Percentiles rank a stretch among this genome's conserved stretches.
phyloP scores from a whole-genome alignment of 2,113 vertebrate genomes.

The Enhydra lutris region DNA sequence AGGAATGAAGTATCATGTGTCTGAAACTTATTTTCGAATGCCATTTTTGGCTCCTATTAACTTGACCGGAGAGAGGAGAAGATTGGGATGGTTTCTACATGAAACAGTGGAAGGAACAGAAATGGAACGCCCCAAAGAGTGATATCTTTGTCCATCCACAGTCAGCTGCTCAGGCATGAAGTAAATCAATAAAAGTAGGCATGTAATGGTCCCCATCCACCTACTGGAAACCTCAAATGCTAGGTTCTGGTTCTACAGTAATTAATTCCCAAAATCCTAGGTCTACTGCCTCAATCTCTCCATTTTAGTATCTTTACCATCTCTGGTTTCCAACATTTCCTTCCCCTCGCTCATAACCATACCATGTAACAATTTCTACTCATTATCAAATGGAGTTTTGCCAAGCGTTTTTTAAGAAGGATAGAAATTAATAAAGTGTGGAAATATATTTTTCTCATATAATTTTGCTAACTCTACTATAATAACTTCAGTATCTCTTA shows the following conservation, averaged over 20 bases:
- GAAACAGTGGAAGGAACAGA: neutral
- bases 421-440: neutral
- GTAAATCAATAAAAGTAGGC: neutral
- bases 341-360: neutral
- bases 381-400: neutral
- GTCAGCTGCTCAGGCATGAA: neutral
- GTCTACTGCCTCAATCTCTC: neutral
- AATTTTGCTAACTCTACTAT: neutral
- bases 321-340: neutral
- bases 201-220: neutral
- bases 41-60: neutral
- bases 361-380: neutral
- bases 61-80: neutral
- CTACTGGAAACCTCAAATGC: neutral
- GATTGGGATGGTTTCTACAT: neutral
- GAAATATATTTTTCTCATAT: neutral
- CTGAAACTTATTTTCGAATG: neutral
- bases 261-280: neutral
- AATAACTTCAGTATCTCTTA: neutral
- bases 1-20: neutral
- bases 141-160: neutral
- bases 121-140: neutral
- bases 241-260: neutral
- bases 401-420: neutral
- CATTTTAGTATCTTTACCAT: neutral